Percentiles rank a stretch among this genome's conserved stretches.
Evolutionary conservation across 1,140 invertebrate species (phyloP).

Genomic region (Dinoponera quadriceps): DNA sequence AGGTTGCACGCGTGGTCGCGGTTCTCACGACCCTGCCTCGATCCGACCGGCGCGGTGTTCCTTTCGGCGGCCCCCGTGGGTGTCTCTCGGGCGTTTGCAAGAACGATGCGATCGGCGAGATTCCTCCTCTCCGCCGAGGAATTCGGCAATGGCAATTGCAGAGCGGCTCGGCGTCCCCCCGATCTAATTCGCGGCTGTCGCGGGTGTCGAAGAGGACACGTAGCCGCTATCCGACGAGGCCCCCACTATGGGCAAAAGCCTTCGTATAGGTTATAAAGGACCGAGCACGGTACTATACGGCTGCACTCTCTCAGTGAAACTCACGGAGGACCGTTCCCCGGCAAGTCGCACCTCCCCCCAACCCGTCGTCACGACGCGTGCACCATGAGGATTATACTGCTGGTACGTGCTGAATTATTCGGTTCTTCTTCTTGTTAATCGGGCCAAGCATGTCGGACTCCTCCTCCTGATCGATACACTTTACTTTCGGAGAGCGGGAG

Average conservation of each 20-base stretch:
- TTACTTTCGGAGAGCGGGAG: background rate
- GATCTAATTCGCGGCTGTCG: constrained; percentile 71
- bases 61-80: constrained; percentile 18
- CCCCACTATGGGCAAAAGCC: constrained; percentile 77
- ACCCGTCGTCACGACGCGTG: constrained; percentile 56
- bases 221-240: constrained; percentile 64
- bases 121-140: background rate
- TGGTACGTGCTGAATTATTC: constrained; percentile 78
- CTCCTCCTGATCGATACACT: background rate
- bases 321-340: constrained; percentile 80
- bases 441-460: no score
- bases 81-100: background rate
- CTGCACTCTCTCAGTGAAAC: constrained; percentile 86
- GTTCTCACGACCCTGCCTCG: constrained; percentile 55
- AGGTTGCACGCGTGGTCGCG: constrained; percentile 9
- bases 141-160: constrained; percentile 79
- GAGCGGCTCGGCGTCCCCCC: constrained; percentile 52
- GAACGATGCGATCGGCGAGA: background rate
- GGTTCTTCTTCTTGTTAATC: background rate
- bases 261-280: constrained; percentile 85
- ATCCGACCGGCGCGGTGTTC: constrained; percentile 17
- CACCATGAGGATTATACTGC: constrained; percentile 84
- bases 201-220: constrained; percentile 57
- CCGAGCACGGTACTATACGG: constrained; percentile 80
- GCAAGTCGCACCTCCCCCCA: constrained; percentile 56